phyloP scores from a whole-genome alignment of 2,888 invertebrate genomes.

The Caenorhabditis sulstoni region DNA sequence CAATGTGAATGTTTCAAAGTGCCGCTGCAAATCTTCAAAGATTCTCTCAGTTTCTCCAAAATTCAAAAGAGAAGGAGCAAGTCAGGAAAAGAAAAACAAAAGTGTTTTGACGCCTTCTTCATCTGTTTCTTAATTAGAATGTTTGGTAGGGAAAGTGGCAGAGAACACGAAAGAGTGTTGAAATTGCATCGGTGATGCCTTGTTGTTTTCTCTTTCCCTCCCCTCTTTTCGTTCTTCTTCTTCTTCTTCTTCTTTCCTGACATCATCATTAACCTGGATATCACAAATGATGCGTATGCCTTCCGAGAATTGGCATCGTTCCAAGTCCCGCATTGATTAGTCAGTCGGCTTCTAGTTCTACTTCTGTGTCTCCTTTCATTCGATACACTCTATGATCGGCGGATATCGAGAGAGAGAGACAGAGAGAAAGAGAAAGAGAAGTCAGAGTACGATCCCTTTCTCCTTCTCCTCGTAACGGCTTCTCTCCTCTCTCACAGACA shows the following conservation, averaged over 20 bases:
- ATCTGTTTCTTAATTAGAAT: conserved; percentile 31
- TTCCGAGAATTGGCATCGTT: conserved; percentile 29
- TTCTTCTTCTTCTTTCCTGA: neutral
- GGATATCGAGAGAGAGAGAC: conserved; percentile 33
- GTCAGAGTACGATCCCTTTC: neutral
- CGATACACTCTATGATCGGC: conserved; percentile 19
- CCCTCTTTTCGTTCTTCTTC: neutral
- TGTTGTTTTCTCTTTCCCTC: neutral
- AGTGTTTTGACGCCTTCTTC: conserved; percentile 5
- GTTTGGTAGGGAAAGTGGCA: conserved; percentile 8
- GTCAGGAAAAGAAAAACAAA: neutral
- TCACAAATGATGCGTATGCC: conserved; percentile 20
- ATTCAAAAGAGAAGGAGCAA: neutral
- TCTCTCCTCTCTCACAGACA: neutral
- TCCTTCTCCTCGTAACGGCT: neutral
- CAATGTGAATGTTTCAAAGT: no score
- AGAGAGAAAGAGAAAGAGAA: conserved; percentile 12
- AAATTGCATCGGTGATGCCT: neutral
- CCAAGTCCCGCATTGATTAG: conserved; percentile 33
- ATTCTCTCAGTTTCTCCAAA: no score
- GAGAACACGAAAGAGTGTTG: neutral
- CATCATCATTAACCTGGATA: conserved; percentile 39
- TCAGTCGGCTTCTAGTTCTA: conserved; percentile 30
- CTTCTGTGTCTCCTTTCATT: conserved; percentile 13
- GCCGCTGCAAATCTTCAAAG: no score